phyloP scores from a whole-genome alignment of 2,797 vertebrate species.

The Chiroxiphia lanceolata region DNA sequence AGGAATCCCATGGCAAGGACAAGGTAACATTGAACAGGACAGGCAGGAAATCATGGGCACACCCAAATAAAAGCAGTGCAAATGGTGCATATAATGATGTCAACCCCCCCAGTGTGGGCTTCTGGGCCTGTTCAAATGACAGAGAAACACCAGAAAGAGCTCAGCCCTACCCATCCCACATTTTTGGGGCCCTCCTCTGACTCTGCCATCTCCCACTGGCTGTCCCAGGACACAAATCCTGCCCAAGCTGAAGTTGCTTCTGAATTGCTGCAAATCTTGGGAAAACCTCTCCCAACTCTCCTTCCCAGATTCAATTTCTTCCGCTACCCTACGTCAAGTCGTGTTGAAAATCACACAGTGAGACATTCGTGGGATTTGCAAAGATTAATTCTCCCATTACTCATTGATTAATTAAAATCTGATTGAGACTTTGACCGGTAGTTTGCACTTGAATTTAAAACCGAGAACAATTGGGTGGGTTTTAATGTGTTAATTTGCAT shows the following conservation, averaged over 20 bases:
- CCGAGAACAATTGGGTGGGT: background rate
- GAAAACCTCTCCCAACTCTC: background rate
- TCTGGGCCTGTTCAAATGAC: background rate
- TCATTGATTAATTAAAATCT: background rate
- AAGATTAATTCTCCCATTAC: background rate
- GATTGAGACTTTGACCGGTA: background rate
- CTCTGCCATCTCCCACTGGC: background rate
- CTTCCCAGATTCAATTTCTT: background rate
- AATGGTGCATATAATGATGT: too few species aligned
- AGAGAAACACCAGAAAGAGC: background rate
- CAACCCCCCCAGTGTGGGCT: background rate
- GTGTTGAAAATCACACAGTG: background rate
- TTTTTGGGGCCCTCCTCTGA: background rate
- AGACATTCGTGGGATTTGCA: background rate
- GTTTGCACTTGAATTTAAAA: conserved; percentile 7
- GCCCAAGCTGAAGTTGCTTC: background rate
- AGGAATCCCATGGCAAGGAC: background rate
- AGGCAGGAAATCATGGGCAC: background rate
- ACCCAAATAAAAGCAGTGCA: background rate
- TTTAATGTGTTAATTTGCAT: background rate
- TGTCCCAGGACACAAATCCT: background rate
- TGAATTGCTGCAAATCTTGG: background rate
- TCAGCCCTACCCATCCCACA: background rate
- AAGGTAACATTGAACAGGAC: background rate
- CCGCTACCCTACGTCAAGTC: background rate